Evolutionary conservation across 2,888 invertebrate genomes (phyloP).

Genomic region (Drosophila acutilabella): DNA sequence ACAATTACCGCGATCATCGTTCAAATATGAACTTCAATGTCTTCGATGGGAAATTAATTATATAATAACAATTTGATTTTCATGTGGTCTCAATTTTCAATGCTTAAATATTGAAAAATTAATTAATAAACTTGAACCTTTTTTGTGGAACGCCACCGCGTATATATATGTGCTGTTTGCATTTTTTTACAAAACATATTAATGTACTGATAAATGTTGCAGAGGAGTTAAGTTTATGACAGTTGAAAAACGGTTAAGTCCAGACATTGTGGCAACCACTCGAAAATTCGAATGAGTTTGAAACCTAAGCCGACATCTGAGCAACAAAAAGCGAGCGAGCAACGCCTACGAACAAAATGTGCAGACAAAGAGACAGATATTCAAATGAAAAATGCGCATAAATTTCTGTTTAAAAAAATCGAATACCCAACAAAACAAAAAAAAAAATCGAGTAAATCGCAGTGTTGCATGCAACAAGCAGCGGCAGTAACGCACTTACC

Average conservation of each 20-base stretch:
- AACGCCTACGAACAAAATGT: conserved; percentile 59
- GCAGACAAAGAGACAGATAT: conserved; percentile 18
- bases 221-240: conserved; percentile 73
- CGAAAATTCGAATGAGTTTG: conserved; percentile 66
- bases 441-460: conserved; percentile 3
- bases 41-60: conserved; percentile 43
- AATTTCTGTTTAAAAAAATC: conserved; percentile 25
- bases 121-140: conserved; percentile 6
- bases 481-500: conserved; percentile 60
- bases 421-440: conserved; percentile 25
- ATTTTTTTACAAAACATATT: conserved; percentile 48
- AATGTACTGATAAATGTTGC: conserved; percentile 81
- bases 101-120: conserved; percentile 23
- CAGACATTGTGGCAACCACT: conserved; percentile 64
- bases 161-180: neutral
- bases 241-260: conserved; percentile 16
- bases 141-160: no score
- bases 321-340: conserved; percentile 13
- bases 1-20: conserved; percentile 25
- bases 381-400: conserved; percentile 52
- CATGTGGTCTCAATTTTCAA: conserved; percentile 38
- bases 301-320: conserved; percentile 39
- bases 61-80: conserved; percentile 42
- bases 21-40: conserved; percentile 17
- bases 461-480: conserved; percentile 41